Evolutionary conservation across 2,113 vertebrate genomes (phyloP).

Genomic region (Felis catus): DNA sequence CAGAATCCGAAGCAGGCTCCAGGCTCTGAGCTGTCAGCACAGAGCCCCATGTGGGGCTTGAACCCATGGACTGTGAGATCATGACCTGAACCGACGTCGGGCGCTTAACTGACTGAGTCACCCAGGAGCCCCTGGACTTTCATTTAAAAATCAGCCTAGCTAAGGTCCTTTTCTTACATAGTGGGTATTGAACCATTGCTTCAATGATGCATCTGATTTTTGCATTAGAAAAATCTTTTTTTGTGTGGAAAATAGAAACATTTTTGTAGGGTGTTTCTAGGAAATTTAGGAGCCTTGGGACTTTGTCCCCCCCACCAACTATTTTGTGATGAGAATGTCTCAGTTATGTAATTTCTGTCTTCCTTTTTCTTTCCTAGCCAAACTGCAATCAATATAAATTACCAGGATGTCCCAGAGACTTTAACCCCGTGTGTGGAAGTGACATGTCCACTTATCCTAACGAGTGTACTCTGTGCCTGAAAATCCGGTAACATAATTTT

Average conservation of each 20-base stretch:
- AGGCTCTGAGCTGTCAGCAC: no score
- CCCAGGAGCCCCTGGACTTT: not conserved
- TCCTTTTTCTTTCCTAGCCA: conserved; percentile 63
- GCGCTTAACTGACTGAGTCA: no score
- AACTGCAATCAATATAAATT: conserved; percentile 38
- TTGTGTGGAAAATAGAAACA: not conserved
- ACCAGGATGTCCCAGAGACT: conserved; percentile 69
- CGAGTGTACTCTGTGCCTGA: conserved; percentile 70
- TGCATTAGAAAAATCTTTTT: not conserved
- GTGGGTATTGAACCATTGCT: not conserved
- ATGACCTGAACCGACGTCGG: no score
- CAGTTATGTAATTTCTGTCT: not conserved
- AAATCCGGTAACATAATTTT: conserved; percentile 63
- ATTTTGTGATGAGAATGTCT: not conserved
- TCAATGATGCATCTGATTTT: not conserved
- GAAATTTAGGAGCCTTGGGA: not conserved
- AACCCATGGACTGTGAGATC: no score
- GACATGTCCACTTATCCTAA: conserved; percentile 71
- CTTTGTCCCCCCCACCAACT: not conserved
- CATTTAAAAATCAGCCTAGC: not conserved
- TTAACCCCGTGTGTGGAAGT: conserved; percentile 67
- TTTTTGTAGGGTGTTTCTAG: not conserved
- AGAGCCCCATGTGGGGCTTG: no score
- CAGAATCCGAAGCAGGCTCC: no score
- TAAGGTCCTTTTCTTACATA: not conserved